Evolutionary conservation across 2,888 invertebrate species (phyloP).

Genomic region (Sminthurides aquaticus): DNA sequence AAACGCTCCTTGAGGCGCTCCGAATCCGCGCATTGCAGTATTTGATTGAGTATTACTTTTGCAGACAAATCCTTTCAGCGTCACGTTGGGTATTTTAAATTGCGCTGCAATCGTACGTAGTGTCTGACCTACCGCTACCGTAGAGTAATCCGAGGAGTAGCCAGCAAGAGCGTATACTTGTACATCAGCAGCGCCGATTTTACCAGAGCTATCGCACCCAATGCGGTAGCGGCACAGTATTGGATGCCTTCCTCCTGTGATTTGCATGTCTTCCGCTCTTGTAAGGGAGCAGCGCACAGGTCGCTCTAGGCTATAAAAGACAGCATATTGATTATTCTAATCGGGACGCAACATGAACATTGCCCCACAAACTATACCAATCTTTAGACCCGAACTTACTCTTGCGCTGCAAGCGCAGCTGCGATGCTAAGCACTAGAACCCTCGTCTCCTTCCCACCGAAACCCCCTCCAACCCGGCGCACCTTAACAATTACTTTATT

Average conservation of each 20-base stretch:
- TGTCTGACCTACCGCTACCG: slow-evolving; percentile 44
- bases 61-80: slow-evolving; percentile 54
- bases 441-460: slow-evolving; percentile 88
- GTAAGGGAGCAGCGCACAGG: slow-evolving; percentile 85
- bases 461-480: slow-evolving; percentile 81
- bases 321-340: neutral
- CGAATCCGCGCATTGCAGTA: neutral
- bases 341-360: neutral
- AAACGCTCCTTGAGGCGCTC: neutral
- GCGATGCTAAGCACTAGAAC: slow-evolving; percentile 61
- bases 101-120: slow-evolving; percentile 59
- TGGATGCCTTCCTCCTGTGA: slow-evolving; percentile 82
- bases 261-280: slow-evolving; percentile 87
- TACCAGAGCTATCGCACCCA: slow-evolving; percentile 67
- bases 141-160: slow-evolving; percentile 71
- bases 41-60: slow-evolving; percentile 85
- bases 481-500: slow-evolving; percentile 41
- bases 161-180: slow-evolving; percentile 76
- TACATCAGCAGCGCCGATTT: slow-evolving; percentile 64
- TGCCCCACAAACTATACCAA: too few species aligned
- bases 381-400: slow-evolving; percentile 47
- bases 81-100: slow-evolving; percentile 51
- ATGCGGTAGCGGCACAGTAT: slow-evolving; percentile 77
- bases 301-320: slow-evolving; percentile 46
- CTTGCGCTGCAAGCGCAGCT: slow-evolving; percentile 70